Evolutionary conservation across 2,888 invertebrate species (phyloP).

Genomic region (Eubasilissa splendida): DNA sequence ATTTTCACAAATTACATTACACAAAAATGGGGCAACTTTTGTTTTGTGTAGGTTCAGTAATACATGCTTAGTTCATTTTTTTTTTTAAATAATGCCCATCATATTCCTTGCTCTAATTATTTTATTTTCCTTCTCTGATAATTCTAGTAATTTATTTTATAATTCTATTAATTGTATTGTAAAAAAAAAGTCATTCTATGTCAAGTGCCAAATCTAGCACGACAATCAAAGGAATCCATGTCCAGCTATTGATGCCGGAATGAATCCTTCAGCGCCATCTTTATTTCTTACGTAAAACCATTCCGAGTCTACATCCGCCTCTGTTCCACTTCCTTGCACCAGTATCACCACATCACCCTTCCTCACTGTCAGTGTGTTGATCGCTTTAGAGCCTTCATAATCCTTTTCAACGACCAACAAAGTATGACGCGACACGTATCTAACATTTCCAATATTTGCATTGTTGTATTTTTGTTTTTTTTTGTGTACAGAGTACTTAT

Average conservation of each 20-base stretch:
- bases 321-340: constrained; percentile 67
- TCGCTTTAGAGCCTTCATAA: constrained; percentile 73
- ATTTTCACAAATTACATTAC: no score
- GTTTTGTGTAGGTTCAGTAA: no score
- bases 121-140: neutral
- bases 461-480: constrained; percentile 60
- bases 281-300: constrained; percentile 85
- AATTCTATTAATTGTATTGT: no score
- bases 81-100: neutral
- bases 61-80: no score
- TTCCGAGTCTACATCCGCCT: constrained; percentile 75
- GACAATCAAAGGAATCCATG: constrained; percentile 80
- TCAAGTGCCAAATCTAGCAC: constrained; percentile 58
- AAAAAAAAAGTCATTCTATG: neutral
- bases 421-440: constrained; percentile 74
- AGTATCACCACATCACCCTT: constrained; percentile 85
- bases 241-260: constrained; percentile 84
- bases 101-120: neutral
- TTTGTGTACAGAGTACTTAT: constrained; percentile 52
- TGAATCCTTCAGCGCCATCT: constrained; percentile 82
- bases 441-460: constrained; percentile 60
- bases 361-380: constrained; percentile 76
- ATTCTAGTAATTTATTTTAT: neutral
- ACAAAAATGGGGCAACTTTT: no score
- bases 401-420: constrained; percentile 81